Evolutionary conservation across 2,888 invertebrate genomes (phyloP).

Genomic region (Pyrgus malvae): DNA sequence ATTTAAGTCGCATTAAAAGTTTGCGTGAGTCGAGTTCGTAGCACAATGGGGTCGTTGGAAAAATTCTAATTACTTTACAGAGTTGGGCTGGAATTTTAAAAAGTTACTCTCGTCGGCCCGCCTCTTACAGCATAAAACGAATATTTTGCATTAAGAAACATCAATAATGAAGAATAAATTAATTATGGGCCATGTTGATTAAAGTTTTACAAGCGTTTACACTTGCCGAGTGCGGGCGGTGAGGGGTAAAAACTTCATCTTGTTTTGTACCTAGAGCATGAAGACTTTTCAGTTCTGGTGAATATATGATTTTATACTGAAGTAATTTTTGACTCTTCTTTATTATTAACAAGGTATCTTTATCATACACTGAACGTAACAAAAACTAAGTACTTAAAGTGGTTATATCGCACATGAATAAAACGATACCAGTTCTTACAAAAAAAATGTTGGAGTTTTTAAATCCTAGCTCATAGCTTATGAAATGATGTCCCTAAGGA

Average conservation of each 20-base stretch:
- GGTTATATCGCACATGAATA: too few relatives aligned
- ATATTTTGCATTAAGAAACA: slow-evolving; percentile 38
- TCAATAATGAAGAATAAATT: slow-evolving; percentile 29
- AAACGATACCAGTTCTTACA: too few relatives aligned
- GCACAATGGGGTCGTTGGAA: slow-evolving; percentile 75
- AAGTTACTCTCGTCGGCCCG: slow-evolving; percentile 59
- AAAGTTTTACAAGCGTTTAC: slow-evolving; percentile 13
- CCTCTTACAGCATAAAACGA: slow-evolving; percentile 48
- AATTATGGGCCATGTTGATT: slow-evolving; percentile 21
- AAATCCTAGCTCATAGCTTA: too few relatives aligned
- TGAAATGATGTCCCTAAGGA: too few relatives aligned
- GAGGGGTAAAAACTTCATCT: slow-evolving; percentile 5
- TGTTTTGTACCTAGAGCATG: not conserved
- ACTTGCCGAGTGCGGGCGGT: slow-evolving; percentile 2
- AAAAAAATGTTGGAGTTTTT: too few relatives aligned
- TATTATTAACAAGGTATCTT: too few relatives aligned
- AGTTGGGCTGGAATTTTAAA: slow-evolving; percentile 69
- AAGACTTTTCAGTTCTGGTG: too few relatives aligned
- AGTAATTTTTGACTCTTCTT: too few relatives aligned
- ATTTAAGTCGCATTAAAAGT: slow-evolving; percentile 79
- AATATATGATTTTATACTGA: too few relatives aligned
- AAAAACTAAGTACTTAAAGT: too few relatives aligned
- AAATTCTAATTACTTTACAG: slow-evolving; percentile 77
- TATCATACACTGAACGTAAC: too few relatives aligned
- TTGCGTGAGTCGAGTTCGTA: slow-evolving; percentile 69